Evolutionary conservation across 2,888 invertebrate genomes (phyloP), one percentile per base, ranked within the genome.

Genomic region (Ochropleura plecta): DNA sequence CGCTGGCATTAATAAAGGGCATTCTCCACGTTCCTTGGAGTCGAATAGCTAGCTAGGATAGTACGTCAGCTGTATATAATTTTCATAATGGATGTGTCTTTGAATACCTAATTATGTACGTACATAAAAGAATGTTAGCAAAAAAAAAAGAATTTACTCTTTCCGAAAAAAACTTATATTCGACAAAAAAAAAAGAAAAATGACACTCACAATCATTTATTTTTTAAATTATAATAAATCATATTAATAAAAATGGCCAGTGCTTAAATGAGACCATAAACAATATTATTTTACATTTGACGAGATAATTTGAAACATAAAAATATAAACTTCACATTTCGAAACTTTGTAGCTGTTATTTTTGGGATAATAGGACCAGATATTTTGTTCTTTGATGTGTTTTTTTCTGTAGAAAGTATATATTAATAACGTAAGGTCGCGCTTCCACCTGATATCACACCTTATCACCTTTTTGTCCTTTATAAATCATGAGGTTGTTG

Each of bases 1-100:
- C 51, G 53, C 42, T 51, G 60, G 59, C 76, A 51, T 74, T 71
- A 86, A 79, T 86, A 59, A 75, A 69, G 64, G 14, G 53, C 73
- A 86, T 82, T 84, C 78, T 55, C 18, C 40, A 77, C 76, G 49
- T 63, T 75, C 55, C 75, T 49, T 9, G 9, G 30, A 63, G 48
- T 57, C 49, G n/a, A 55, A 57, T 74, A 18, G 42, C 79, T 70
- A n/a, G 42, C 81, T 44, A 14, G 18, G 20, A 20, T 40, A 49
- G 6, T 14, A 75, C 12, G 48, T 18, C 14, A 18, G 7, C 55
- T 57, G 20, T 63, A 76, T 81, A 63, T 20, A 14, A 76, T 74
- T 75, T 57, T 57, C 62, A 55, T 80, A 48, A 42, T 59, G 51
- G 8, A 62, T 55, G 48, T 48, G 30, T 44, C 14, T 73, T 40